Base-by-base conservation (phyloP, 2,888 invertebrate genomes). In the Microctonus aethiopoides region DNA sequence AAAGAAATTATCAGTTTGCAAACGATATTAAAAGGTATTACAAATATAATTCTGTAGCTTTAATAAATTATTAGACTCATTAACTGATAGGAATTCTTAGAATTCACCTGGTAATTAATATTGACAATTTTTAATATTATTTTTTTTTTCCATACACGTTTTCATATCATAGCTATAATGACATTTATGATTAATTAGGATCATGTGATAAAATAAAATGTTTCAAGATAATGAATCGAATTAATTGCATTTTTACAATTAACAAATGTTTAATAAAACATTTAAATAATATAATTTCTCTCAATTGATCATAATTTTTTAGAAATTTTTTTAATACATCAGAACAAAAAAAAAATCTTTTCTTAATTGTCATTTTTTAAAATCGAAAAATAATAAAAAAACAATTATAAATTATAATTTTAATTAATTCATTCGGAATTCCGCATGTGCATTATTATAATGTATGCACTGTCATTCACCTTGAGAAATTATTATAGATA, bases 401-500 rank as follows among this genome's bases (percentile, higher is more conserved):
- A 20, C n/a, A 7, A 20, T 16, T 20, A 46, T 29, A 3, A 7
- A 7, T 2, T 5, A 16, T 46, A 32, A 34, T 59, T 34, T 16
- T 20, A 16, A 20, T 4, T 34, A 36, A 16, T 10, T 59, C 11
- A 36, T 16, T 34, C 22, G 16, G 34, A n/a, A 46, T n/a, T 20
- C 16, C 34, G 10, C 34, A 22, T 4, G 34, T 59, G n/a, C 16
- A 57, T 59, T 59, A 34, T 59, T 59, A 59, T 36, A 59, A 20
- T 46, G 46, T 46, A 20, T 46, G 46, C 46, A 16, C 13, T 59
- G 32, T 34, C 34, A 59, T 34, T 59, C 20, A 59, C 59, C 59
- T 59, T 34, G 59, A 59, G 3, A 46, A 46, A 46, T 46, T n/a
- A 9, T 46, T 46, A 7, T 16, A 46, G 46, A 46, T 46, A 46